Evolutionary conservation across 2,113 vertebrate genomes (phyloP), one percentile per base, ranked within the genome.

Genomic region (Melozone crissalis): DNA sequence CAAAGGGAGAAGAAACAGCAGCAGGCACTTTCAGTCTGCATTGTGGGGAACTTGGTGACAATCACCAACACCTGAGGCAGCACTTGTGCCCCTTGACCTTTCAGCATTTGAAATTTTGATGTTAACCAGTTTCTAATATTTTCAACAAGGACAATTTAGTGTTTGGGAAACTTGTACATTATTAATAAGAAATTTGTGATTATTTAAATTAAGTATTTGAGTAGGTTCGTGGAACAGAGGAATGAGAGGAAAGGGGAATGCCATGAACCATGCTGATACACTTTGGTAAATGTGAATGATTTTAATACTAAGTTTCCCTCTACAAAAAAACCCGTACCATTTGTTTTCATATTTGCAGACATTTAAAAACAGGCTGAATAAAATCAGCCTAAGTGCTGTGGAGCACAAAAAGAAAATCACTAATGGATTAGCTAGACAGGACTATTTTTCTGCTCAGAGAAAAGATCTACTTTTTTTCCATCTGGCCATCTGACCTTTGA

Each of bases 401-500:
- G n/a, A 90, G 67, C 35, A 92, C 52, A 71, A 90, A 95, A 94
- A 61, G 59, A 54, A 85, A 90, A 35, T 85, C 51, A 62, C 43
- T 88, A 74, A 77, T 59, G 68, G 57, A 92, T 94, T 96, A 92
- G n/a, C 20, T 83, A 63, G 68, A 59, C 15, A 74, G 46, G 11
- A 82, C 73, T 73, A 71, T 75, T 90, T 67, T 68, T 95, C 66
- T 92, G 37, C 65, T 78, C 31, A 74, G 55, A 54, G 72, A 46
- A 91, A 84, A 47, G 22, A 80, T 33, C 41, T n/a, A 39, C 9
- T 8, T 51, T 80, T 80, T 94, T 90, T 35, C 35, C 28, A 90
- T 26, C 23, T 49, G 82, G 33, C 20, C 62, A 93, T 52, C 22
- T 87, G 69, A 94, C 77, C 57, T 84, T 94, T 84, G 22, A 61